Evolutionary conservation across 2,888 invertebrate genomes (phyloP), one percentile per base, ranked within the genome.

Genomic region (Dryocosmus kuriphilus): DNA sequence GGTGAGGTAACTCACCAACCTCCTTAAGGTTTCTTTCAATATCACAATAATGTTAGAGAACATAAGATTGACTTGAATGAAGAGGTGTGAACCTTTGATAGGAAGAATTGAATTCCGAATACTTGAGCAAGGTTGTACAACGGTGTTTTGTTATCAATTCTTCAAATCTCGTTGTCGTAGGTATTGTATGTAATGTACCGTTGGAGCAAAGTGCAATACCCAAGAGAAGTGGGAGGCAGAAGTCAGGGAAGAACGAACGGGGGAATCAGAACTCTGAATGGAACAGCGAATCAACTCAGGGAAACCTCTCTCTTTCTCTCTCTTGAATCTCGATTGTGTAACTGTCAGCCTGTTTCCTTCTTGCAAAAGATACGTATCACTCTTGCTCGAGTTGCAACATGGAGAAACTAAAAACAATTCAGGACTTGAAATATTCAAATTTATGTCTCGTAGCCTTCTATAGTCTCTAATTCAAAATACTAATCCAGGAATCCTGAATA

Each of bases 251-350:
- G 73, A 77, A 46, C 30, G 73, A 77, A 46, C 30, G 61, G 24
- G 24, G n/a, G 55, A 38, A 74, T 65, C 19, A 71, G 41, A 71
- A 22, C 74, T 76, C 79, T 86, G 86, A 85, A 85, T 84, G 85
- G 85, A 86, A 86, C 81, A 83, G 82, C 83, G 83, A 85, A 85
- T 85, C 77, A 83, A 85, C 79, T 86, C 76, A 79, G 76, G 85
- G 82, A 84, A 81, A 82, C 79, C 78, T 76, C 77, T 67, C 76
- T 41, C 65, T 77, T 77, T 77, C 63, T 62, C 75, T 76, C 67
- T 24, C 62, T 71, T 71, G 62, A 76, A 76, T 63, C 76, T 61
- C 57, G 76, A 76, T 76, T 63, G 65, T 65, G 55, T 63, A 76
- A 63, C 63, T 46, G 62, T 63, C 46, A 19, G 46, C n/a, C 32